Evolutionary conservation across 2,113 vertebrate species (phyloP), one percentile per base, ranked within the genome.

Genomic region (Callopanchax toddi): DNA sequence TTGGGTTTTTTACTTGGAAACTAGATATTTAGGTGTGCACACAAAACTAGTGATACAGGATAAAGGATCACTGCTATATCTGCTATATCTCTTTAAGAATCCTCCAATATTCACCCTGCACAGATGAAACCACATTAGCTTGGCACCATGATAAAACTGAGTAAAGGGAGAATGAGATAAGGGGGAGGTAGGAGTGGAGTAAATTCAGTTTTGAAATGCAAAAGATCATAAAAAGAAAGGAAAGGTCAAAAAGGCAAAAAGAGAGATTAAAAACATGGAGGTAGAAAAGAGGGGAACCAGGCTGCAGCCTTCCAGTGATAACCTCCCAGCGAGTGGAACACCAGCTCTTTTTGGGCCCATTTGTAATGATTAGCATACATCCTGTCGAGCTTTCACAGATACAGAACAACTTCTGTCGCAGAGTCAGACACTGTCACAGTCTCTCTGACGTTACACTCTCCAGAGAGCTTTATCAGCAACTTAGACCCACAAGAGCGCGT

Each of bases 341-440:
- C 29, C 66, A 13, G 64, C 57, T 67, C 53, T 34, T 60, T 72
- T 82, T 58, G 67, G 74, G 80, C 78, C 74, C 67, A 68, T 78
- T 77, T 80, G 74, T 77, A 61, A 67, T 40, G 60, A 85, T 87
- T 79, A 86, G 64, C 76, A 84, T 78, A 63, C 32, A 62, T 70
- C 53, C 63, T 23, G 67, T 70, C 78, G 62, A 61, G 58, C 43
- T 59, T 39, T 39, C 7, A 37, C 42, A 7, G 65, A 72, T 64
- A 71, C 52, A 64, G 51, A 77, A 68, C 22, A 67, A 54, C 74
- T 72, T 55, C 68, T 76, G 78, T 68, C 44, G 32, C 76, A 76
- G 44, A 46, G 80, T 63, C 54, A 78, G 67, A 84, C 50, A 29
- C 18, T 53, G 67, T 73, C 76, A 67, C 66, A 25, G 54, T 60